phyloP scores from a whole-genome alignment of 2,797 vertebrate genomes.

The Dendrocincla fuliginosa region DNA sequence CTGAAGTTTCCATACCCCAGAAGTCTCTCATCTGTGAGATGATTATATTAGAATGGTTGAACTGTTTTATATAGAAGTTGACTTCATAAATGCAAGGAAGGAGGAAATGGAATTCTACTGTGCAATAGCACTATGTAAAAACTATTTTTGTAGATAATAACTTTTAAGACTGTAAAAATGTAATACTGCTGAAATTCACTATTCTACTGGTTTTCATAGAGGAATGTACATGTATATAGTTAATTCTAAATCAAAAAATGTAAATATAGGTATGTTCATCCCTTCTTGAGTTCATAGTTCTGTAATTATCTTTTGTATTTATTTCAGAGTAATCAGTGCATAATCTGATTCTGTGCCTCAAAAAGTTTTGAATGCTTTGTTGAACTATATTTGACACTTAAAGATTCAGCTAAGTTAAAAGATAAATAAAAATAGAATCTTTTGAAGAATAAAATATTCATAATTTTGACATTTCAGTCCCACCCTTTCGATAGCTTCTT shows the following conservation, averaged over 20 bases:
- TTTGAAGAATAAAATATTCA: background rate
- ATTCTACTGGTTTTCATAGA: background rate
- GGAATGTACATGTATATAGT: background rate
- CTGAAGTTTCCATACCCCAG: background rate
- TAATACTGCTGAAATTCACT: background rate
- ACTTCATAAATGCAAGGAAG: background rate
- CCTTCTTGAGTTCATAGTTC: background rate
- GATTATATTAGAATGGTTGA: background rate
- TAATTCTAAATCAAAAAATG: background rate
- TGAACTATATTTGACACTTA: background rate
- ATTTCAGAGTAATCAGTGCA: background rate
- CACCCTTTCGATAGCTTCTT: background rate
- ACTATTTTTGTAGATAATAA: background rate
- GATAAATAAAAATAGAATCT: background rate
- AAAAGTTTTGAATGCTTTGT: background rate
- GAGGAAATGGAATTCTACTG: background rate
- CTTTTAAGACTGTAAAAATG: background rate
- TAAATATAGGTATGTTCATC: background rate
- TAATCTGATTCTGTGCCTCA: background rate
- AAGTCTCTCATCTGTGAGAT: background rate
- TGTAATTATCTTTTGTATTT: background rate
- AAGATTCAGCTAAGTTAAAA: background rate
- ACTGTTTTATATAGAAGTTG: background rate
- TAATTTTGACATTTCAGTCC: background rate
- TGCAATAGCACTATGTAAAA: background rate